These are phyloP conservation scores for Pterocles burchelli DNA, from an alignment of 2,113 vertebrate genomes.

Conservation along the genomic window DNA sequence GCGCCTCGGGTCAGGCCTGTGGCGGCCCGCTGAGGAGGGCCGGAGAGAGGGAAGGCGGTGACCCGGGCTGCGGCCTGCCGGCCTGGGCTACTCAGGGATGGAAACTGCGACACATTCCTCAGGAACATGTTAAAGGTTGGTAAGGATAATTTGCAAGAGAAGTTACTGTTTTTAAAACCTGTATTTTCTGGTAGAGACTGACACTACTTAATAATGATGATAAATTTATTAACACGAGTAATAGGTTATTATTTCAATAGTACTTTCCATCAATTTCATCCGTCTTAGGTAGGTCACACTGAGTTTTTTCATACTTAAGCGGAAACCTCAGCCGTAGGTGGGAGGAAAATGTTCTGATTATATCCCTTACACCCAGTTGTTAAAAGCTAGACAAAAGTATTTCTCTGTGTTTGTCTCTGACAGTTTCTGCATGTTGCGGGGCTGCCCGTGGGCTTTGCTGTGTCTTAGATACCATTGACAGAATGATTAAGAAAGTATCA, in stretches of 20 bases:
- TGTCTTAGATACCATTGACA: background rate
- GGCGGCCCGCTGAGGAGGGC: background rate
- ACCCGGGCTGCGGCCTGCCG: fast-evolving
- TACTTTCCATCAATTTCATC: background rate
- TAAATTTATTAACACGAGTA: background rate
- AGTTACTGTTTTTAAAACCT: background rate
- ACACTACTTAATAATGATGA: background rate
- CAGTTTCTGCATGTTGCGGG: background rate
- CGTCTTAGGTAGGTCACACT: background rate
- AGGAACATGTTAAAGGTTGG: fast-evolving
- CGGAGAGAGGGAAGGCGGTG: too few relatives aligned
- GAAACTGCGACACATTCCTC: background rate
- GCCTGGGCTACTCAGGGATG: background rate
- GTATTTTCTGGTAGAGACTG: background rate
- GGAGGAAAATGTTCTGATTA: conserved; percentile 25
- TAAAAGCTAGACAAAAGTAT: background rate
- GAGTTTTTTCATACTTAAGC: background rate
- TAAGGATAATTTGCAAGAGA: background rate
- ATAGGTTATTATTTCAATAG: fast-evolving
- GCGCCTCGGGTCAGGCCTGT: background rate
- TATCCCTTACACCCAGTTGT: background rate
- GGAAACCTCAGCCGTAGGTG: background rate
- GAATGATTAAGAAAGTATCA: background rate
- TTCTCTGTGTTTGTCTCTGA: background rate
- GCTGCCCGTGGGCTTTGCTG: background rate